These are phyloP conservation scores for Bombyx huttoni DNA, from an alignment of 2,888 invertebrate species.

Conservation along the genomic window DNA sequence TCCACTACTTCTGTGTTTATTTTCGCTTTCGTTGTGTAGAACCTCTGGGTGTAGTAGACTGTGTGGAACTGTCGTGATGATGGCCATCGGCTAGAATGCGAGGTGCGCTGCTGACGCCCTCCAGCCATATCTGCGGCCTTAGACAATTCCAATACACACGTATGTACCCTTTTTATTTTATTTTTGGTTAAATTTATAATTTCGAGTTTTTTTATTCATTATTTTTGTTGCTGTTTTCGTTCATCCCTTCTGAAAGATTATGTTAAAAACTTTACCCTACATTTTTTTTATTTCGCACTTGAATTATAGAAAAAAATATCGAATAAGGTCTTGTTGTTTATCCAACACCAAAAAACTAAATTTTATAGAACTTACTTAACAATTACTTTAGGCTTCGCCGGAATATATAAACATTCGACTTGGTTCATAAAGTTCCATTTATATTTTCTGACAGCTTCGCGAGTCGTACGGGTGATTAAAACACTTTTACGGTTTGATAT, in stretches of 20 bases:
- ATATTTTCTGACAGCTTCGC: too few species aligned
- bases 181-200: constrained; percentile 12
- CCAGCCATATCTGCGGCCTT: constrained; percentile 63
- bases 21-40: constrained; percentile 72
- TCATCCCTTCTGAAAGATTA: neutral
- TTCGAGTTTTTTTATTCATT: constrained; percentile 10
- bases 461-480: too few species aligned
- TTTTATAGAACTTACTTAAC: too few species aligned
- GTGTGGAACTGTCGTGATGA: constrained; percentile 67
- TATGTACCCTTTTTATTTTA: constrained; percentile 54
- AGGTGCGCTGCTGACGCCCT: constrained; percentile 71
- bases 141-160: constrained; percentile 62
- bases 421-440: too few species aligned
- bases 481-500: too few species aligned
- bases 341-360: too few species aligned
- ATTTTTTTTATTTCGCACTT: neutral
- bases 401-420: too few species aligned
- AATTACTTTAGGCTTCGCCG: too few species aligned
- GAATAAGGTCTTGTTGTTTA: too few species aligned
- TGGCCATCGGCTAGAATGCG: constrained; percentile 72
- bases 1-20: constrained; percentile 67
- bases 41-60: constrained; percentile 64
- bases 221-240: neutral
- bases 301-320: neutral
- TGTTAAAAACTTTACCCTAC: neutral